Base-by-base conservation (phyloP, 2,113 vertebrate genomes). In the Zosterops pallidus region DNA sequence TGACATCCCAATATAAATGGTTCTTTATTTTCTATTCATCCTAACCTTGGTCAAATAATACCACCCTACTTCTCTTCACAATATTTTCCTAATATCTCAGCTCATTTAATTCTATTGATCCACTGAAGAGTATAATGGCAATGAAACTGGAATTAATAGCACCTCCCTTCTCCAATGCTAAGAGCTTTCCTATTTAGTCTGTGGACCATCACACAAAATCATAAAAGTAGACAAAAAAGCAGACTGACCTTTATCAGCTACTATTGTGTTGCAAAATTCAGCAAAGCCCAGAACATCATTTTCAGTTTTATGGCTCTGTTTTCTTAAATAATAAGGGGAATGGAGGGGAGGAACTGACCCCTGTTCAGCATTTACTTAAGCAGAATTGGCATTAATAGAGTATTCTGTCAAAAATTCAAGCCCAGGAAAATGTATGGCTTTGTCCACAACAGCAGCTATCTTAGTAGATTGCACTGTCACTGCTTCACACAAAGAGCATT, bases 301-400 rank as follows among this genome's bases (percentile, higher is more conserved):
- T 98, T 97, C 94, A 92, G 94, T 97, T 98, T 98, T 97, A 97
- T 97, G 89, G 92, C 94, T 94, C 93, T 96, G 96, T 98, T 98
- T 98, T 98, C 95, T 97, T 98, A 97, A 98, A 98, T 97, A 97
- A 97, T 98, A 98, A 97, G 92, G 68, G 92, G 94, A 97, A 78
- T 72, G 90, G 82, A 16, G 95, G 95, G 93, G 96, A 97, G 97
- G 96, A 98, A 96, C 98, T 98, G 97, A 98, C 98, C 98, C 98
- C 97, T 98, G 98, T 96, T 98, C 98, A 98, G 98, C 98, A 98
- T 99, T 98, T 98, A 98, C 98, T 99, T 98, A 98, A 98, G 97
- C 96, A 98, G 98, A 99, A 98, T 98, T 98, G 98, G 98, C 98
- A 98, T 98, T 98, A 98, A 98, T 99, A 99, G 99, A 99, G 98